phyloP scores from a whole-genome alignment of 2,888 invertebrate species.

The Clunio marinus region DNA sequence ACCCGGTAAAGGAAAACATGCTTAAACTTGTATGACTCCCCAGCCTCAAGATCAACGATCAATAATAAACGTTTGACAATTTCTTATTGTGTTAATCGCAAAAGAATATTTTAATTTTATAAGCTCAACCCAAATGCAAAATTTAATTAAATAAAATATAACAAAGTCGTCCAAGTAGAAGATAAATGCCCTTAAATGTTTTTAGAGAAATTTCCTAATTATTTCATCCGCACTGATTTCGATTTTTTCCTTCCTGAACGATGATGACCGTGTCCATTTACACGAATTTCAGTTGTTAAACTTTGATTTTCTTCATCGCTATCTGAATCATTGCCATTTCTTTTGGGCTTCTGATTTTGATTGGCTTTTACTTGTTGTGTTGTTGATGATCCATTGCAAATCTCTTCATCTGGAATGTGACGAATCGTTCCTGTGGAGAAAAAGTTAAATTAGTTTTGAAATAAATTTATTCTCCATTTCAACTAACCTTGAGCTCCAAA shows the following conservation, averaged over 20 bases:
- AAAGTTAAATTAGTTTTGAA: neutral
- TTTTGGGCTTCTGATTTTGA: neutral
- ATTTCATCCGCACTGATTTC: conserved; percentile 25
- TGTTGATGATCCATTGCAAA: neutral
- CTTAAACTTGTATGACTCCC: too few relatives aligned
- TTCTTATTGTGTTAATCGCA: too few relatives aligned
- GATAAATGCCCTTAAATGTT: too few relatives aligned
- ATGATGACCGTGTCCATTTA: conserved; percentile 7
- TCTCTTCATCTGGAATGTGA: conserved; percentile 32
- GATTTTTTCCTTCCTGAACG: conserved; percentile 24
- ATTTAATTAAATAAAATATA: too few relatives aligned
- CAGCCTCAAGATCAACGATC: too few relatives aligned
- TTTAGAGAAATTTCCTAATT: too few relatives aligned
- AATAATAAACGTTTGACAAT: too few relatives aligned
- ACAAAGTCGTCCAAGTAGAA: too few relatives aligned
- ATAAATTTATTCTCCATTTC: neutral
- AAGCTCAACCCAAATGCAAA: too few relatives aligned
- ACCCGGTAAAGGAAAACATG: too few relatives aligned
- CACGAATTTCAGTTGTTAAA: conserved; percentile 1
- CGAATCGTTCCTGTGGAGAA: conserved; percentile 22
- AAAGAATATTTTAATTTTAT: too few relatives aligned
- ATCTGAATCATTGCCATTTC: neutral
- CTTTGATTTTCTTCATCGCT: conserved; percentile 9
- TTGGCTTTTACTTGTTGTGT: neutral
- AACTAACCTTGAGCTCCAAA: conserved; percentile 42